Percentiles rank a stretch among this genome's conserved stretches.
Evolutionary conservation across 2,797 vertebrate species (phyloP).

Genomic region (Coranthus polyacanthus): DNA sequence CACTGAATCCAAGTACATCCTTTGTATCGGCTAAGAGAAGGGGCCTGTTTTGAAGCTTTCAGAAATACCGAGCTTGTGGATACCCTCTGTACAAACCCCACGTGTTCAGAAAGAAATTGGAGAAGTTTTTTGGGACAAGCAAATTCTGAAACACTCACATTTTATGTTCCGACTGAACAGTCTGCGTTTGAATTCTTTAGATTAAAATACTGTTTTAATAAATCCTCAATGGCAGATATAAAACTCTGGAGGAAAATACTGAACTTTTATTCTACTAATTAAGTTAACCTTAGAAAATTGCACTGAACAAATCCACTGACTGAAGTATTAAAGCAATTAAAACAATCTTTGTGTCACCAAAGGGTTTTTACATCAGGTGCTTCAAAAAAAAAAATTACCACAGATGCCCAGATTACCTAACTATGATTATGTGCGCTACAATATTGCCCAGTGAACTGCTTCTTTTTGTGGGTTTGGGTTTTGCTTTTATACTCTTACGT

Average conservation of each 20-base stretch:
- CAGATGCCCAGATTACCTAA: constrained; percentile 11
- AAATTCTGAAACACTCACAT: neutral
- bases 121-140: neutral
- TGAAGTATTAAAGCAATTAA: no score
- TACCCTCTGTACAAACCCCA: no score
- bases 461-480: neutral
- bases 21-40: neutral
- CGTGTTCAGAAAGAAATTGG: neutral
- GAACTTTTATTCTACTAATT: neutral
- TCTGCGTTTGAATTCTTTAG: neutral
- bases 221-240: neutral
- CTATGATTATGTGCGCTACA: constrained; percentile 3
- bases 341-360: constrained; percentile 28
- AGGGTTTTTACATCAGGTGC: constrained; percentile 22
- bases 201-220: constrained; percentile 3
- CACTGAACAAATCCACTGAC: no score
- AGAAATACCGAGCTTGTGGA: constrained; percentile 11
- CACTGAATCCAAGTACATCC: neutral
- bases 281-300: neutral
- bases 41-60: neutral
- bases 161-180: neutral
- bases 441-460: constrained; percentile 1
- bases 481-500: neutral
- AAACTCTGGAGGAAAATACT: neutral
- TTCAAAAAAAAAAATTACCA: constrained; percentile 17